A percentile compares a stretch with the other conserved stretches of the same genome.
Conservation (phyloP, 2,797 vertebrate species). For the Helarctos malayanus region DNA sequence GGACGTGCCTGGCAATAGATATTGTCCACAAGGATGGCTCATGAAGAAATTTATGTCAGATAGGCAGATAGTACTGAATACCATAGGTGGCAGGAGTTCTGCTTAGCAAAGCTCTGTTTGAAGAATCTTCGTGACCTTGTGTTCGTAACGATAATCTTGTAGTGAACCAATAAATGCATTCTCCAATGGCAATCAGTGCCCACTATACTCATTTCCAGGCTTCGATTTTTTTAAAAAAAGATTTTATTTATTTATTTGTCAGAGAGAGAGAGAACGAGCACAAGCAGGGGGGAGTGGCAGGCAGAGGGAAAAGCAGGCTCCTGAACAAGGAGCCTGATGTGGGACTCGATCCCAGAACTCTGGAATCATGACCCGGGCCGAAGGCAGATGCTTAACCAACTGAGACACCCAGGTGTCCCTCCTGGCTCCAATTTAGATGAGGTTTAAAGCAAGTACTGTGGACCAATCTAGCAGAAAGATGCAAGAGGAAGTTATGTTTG, state of each 20-base stretch:
- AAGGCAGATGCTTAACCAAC: neutral
- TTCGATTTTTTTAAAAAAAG: neutral
- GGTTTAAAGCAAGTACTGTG: neutral
- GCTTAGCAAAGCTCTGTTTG: slow-evolving; percentile 27
- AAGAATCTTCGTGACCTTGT: slow-evolving; percentile 59
- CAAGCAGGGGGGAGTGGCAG: no score
- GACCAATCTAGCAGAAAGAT: slow-evolving; percentile 53
- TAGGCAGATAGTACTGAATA: neutral
- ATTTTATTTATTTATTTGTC: neutral
- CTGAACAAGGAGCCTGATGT: neutral
- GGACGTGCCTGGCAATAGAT: neutral
- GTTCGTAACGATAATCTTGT: slow-evolving; percentile 5
- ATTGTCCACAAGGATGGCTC: neutral
- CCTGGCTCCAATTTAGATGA: slow-evolving; percentile 45
- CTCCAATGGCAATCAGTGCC: neutral
- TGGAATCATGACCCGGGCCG: neutral
- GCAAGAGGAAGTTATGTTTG: slow-evolving; percentile 32
- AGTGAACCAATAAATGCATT: neutral
- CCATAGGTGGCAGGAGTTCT: slow-evolving; percentile 9
- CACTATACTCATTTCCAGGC: neutral
- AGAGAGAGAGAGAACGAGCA: neutral
- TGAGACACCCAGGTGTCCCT: neutral
- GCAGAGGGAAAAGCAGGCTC: neutral
- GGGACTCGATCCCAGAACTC: neutral
- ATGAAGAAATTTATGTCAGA: slow-evolving; percentile 44